These are phyloP conservation scores for Nomada lathburiana DNA, from an alignment of 2,888 invertebrate species.

Conservation along the genomic window DNA sequence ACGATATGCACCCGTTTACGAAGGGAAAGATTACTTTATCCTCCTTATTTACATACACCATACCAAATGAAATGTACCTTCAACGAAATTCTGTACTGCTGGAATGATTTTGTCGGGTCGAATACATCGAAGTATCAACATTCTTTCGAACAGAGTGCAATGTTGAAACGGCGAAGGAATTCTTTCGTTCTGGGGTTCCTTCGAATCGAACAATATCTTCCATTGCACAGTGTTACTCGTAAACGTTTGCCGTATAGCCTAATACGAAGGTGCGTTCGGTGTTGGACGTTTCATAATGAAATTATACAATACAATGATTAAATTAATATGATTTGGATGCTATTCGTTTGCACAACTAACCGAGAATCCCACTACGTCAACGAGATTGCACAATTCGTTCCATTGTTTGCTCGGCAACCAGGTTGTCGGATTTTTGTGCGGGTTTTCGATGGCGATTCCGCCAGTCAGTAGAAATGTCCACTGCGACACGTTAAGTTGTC, in stretches of 20 bases:
- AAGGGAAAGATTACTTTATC: too few species aligned
- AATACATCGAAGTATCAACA: slow-evolving; percentile 92
- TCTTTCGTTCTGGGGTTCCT: slow-evolving; percentile 89
- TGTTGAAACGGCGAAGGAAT: slow-evolving; percentile 91
- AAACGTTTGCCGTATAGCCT: slow-evolving; percentile 90
- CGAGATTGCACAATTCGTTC: slow-evolving; percentile 91
- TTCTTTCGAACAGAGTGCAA: slow-evolving; percentile 89
- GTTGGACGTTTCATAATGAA: too few species aligned
- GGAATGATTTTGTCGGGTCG: slow-evolving; percentile 95
- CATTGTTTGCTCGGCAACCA: slow-evolving; percentile 91
- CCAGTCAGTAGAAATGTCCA: slow-evolving; percentile 96
- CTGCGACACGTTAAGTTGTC: slow-evolving; percentile 87
- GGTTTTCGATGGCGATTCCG: slow-evolving; percentile 92
- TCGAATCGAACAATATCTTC: slow-evolving; percentile 91
- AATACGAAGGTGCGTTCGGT: not conserved
- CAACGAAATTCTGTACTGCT: slow-evolving; percentile 90
- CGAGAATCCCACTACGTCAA: slow-evolving; percentile 85
- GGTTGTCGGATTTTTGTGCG: slow-evolving; percentile 88
- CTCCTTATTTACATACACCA: not conserved
- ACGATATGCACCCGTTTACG: too few species aligned
- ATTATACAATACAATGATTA: too few species aligned
- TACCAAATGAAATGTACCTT: slow-evolving; percentile 82
- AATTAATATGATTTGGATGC: too few species aligned
- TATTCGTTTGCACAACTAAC: slow-evolving; percentile 70
- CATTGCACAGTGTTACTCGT: slow-evolving; percentile 86